Conservation (phyloP, 2,113 vertebrate species). For the Triplophysa rosa region DNA sequence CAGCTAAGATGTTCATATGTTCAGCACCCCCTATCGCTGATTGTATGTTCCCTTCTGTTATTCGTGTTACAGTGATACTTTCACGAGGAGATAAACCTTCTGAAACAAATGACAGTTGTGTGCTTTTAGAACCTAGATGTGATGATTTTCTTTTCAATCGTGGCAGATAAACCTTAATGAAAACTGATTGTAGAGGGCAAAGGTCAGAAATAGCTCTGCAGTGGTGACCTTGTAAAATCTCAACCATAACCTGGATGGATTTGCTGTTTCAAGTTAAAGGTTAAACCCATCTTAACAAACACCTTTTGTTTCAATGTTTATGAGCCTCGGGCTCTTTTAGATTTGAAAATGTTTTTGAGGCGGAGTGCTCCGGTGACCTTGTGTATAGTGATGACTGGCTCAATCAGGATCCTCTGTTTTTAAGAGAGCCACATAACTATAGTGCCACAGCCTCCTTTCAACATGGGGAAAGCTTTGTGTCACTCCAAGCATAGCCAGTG, state of each 20-base stretch:
- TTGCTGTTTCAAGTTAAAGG: slow-evolving; percentile 3
- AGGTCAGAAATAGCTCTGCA: slow-evolving; percentile 1
- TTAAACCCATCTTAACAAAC: slow-evolving; percentile 28
- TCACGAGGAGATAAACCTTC: slow-evolving; percentile 30
- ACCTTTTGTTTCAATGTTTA: background rate
- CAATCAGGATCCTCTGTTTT: background rate
- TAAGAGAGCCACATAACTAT: slow-evolving; percentile 30
- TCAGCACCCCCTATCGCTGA: background rate
- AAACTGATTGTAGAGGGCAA: background rate
- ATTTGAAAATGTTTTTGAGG: slow-evolving; percentile 11
- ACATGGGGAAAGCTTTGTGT: slow-evolving; percentile 36
- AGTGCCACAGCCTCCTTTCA: slow-evolving; percentile 19
- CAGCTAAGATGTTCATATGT: background rate
- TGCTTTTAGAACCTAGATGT: background rate
- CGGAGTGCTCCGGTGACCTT: slow-evolving; percentile 43
- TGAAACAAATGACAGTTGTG: slow-evolving; percentile 15
- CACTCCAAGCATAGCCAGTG: slow-evolving; percentile 41
- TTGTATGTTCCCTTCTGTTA: slow-evolving; percentile 16
- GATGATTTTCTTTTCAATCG: slow-evolving; percentile 22
- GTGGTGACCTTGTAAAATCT: background rate
- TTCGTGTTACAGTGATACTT: slow-evolving; percentile 45
- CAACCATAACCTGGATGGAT: background rate
- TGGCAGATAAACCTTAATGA: background rate
- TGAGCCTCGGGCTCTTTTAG: slow-evolving; percentile 13
- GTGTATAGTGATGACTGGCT: slow-evolving; percentile 29